Evolutionary conservation across 2,797 vertebrate species (phyloP), one percentile per base, ranked within the genome.

Genomic region (Borostomias antarcticus): DNA sequence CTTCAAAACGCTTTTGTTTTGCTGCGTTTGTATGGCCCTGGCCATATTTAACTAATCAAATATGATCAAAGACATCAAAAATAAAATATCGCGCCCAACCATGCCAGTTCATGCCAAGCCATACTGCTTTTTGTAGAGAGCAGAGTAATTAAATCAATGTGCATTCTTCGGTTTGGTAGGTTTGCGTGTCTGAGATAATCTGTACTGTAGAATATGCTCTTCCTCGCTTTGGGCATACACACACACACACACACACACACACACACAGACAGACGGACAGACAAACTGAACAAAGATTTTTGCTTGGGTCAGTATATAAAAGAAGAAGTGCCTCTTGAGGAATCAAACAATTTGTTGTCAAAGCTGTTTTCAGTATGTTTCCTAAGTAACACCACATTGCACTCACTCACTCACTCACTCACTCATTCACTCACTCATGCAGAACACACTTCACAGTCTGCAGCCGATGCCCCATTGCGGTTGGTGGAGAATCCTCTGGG

Each of bases 131-230:
- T 13, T 68, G 50, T 25, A 60, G 40, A 80, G 77, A 78, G 71
- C 59, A 57, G 65, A 82, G 68, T 80, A 77, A 88, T 81, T 53
- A 66, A 50, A 74, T 72, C 66, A 75, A 64, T 69, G 61, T 72
- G 73, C 76, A 70, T 72, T 37, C 45, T 4, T 28, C 81, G 82
- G 87, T 71, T 76, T 79, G 50, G 48, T 35, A 26, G 69, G 64
- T 72, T 73, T 69, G 59, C 62, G 74, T 83, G 78, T 82, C 74
- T 72, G 23, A 78, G 78, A 74, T 74, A 70, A 82, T 81, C 30
- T 63, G 32, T 17, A 30, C 29, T 28, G 30, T n/a, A 17, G 19
- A 58, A 32, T 35, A 28, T 28, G 37, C 2, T 19, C 23, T 35
- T 64, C 5, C 11, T 26, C 19, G 10, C 19, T 3, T 4, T 26